Evolutionary conservation across 2,888 invertebrate species (phyloP), one percentile per base, ranked within the genome.

Genomic region (Danaus chrysippus): DNA sequence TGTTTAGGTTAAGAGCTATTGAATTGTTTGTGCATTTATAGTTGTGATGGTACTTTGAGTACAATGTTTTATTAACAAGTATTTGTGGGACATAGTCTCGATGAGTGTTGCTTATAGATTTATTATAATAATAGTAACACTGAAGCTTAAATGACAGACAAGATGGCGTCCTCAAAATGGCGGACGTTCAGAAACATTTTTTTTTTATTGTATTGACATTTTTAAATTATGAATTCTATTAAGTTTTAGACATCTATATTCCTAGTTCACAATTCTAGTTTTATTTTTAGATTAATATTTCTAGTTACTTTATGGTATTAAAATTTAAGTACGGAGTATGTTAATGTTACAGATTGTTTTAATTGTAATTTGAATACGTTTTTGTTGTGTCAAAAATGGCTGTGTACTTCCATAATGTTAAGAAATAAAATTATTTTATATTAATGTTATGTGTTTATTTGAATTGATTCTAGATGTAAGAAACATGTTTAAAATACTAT

Each of bases 341-440:
- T 56, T 54, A 42, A 56, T 49, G 62, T 42, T 56, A 43, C 41
- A 42, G 6, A 46, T 53, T 42, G 23, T 43, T 19, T 15, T 43
- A 53, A 10, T 34, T 57, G 6, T 23, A 15, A 43, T 23, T 54
- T 11, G 55, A 54, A 61, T 56, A 65, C 57, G 62, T 58, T 61
- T 61, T 67, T 64, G 63, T 65, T 56, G 73, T 81, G 74, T 79
- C 76, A 79, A 83, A 82, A 82, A 87, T 82, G 89, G 89, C 89
- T 90, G 89, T 90, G 89, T 89, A 88, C 85, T 88, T 89, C 79
- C 23, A 77, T 84, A 84, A 75, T 73, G 76, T 67, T 86, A 86
- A 80, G 75, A 69, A 80, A 81, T 76, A 73, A 79, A 78, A 62
- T 63, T 65, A 65, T 65, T 61, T 64, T 65, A 60, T 60, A 41